Base-by-base conservation (phyloP, 1,140 invertebrate genomes). In the Riptortus pedestris region DNA sequence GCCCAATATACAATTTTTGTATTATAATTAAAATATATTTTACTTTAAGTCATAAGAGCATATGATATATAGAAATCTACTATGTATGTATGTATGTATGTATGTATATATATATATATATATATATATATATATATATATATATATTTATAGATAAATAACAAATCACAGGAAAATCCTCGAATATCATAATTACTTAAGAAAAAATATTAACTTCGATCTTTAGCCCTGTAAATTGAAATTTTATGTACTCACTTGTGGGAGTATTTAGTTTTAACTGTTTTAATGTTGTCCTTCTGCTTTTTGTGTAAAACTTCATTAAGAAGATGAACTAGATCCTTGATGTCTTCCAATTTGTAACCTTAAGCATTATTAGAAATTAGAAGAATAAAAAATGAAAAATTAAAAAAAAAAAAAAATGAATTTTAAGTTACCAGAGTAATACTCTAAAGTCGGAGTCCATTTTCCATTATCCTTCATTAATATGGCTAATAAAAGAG, bases 191-290 rank as follows among this genome's bases (percentile, higher is more conserved):
- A n/a, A n/a, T n/a, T n/a, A n/a, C n/a, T n/a, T n/a, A n/a, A n/a
- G n/a, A n/a, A n/a, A n/a, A n/a, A n/a, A n/a, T n/a, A n/a, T n/a
- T n/a, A n/a, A n/a, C n/a, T n/a, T n/a, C n/a, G n/a, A n/a, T n/a
- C n/a, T n/a, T n/a, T n/a, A n/a, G n/a, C n/a, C n/a, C n/a, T n/a
- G n/a, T n/a, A n/a, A n/a, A n/a, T n/a, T n/a, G n/a, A n/a, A n/a
- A n/a, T n/a, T n/a, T n/a, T n/a, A 38, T 38, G 18, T 62, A 79
- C 82, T 81, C 78, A 87, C 85, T 86, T 86, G 74, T 98, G 94
- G 29, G 90, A 93, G 74, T 98, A 98, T 78, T 98, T 98, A 72
- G 87, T 91, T 57, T 84, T 79, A 66, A 98, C 86, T 47, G 93
- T 95, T 72, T 86, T 84, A 52, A 93, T 78, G 63, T 86, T 81